Evolutionary conservation across 1,140 invertebrate species (phyloP).

Genomic region (fruit fly (Drosophila melanogaster)): DNA sequence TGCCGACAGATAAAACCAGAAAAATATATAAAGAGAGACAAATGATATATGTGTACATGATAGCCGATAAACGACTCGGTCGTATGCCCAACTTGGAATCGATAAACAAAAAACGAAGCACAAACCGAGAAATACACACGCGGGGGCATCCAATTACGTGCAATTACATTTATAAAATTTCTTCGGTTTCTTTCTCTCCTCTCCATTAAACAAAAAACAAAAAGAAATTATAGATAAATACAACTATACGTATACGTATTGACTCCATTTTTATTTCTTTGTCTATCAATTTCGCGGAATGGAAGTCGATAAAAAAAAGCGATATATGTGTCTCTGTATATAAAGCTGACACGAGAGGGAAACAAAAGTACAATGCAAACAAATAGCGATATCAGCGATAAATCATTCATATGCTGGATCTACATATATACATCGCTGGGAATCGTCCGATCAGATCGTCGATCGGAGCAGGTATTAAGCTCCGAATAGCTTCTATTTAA

Average conservation of each 20-base stretch:
- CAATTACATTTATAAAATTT: slow-evolving; percentile 47
- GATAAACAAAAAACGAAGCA: slow-evolving; percentile 34
- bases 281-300: slow-evolving; percentile 45
- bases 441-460: slow-evolving; percentile 20
- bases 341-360: slow-evolving; percentile 32
- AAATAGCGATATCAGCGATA: slow-evolving; percentile 51
- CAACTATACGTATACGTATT: slow-evolving; percentile 1
- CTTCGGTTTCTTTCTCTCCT: slow-evolving; percentile 13
- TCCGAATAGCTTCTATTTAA: no score
- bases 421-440: slow-evolving; percentile 4
- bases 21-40: slow-evolving; percentile 7
- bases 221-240: slow-evolving; percentile 37
- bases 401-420: slow-evolving; percentile 42
- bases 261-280: slow-evolving; percentile 48
- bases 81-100: slow-evolving; percentile 24
- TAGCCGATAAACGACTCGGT: slow-evolving; percentile 9
- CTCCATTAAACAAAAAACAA: slow-evolving; percentile 25
- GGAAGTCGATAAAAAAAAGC: slow-evolving; percentile 45
- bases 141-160: slow-evolving; percentile 44
- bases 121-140: slow-evolving; percentile 32
- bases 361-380: slow-evolving; percentile 53
- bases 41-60: slow-evolving; percentile 14
- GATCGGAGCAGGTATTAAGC: slow-evolving; percentile 2
- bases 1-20: slow-evolving; percentile 8
- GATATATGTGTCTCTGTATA: slow-evolving; percentile 18